Conservation (phyloP, 2,797 vertebrate genomes). For the Limosa lapponica region DNA sequence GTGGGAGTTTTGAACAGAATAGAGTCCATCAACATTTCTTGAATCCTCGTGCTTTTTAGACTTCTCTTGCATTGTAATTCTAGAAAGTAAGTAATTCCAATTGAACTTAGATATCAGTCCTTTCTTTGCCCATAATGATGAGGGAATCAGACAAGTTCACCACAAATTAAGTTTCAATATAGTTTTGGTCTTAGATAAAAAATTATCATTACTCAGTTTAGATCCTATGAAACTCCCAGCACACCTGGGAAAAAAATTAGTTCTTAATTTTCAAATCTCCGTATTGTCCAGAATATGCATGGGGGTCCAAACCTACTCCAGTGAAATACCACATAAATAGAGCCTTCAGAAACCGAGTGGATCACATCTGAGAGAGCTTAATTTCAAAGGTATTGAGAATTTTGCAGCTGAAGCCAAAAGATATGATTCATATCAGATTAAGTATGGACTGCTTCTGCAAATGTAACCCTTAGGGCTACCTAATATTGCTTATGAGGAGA, state of each 20-base stretch:
- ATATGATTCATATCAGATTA: conserved; percentile 14
- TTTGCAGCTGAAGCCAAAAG: not conserved
- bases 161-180: not conserved
- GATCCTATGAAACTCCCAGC: not conserved
- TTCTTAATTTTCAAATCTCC: not conserved
- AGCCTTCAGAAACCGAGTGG: not conserved
- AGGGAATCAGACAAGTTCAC: not conserved
- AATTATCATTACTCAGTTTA: not conserved
- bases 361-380: not conserved
- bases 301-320: not conserved
- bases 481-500: not conserved
- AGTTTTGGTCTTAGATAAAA: not conserved
- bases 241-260: not conserved
- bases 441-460: conserved; percentile 6
- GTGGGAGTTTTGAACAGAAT: not conserved
- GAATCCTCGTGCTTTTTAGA: not conserved
- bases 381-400: not conserved
- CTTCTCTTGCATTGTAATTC: not conserved
- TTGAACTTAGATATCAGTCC: not conserved
- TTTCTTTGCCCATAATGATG: not conserved
- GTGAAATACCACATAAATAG: not conserved
- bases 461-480: not conserved
- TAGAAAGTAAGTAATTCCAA: not conserved
- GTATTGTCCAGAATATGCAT: not conserved
- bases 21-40: not conserved